Evolutionary conservation across 2,888 invertebrate genomes (phyloP).

Genomic region (Athrips mouffetella): DNA sequence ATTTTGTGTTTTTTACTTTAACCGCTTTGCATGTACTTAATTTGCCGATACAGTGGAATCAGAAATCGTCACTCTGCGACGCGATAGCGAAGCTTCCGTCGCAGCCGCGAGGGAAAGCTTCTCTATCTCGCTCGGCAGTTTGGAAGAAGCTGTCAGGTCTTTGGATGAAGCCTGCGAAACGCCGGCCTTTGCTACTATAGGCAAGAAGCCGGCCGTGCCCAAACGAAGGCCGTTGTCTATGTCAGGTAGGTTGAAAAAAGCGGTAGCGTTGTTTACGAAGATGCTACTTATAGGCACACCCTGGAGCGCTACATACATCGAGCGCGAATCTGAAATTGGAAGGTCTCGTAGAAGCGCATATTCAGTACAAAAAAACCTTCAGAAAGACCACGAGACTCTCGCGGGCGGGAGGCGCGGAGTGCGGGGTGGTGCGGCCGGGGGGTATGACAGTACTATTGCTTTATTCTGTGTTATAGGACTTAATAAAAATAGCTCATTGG

Average conservation of each 20-base stretch:
- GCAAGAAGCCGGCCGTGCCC: slow-evolving; percentile 71
- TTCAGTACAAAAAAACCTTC: too few species aligned
- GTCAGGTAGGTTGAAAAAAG: slow-evolving; percentile 66
- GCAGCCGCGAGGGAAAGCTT: slow-evolving; percentile 69
- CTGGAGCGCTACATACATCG: not conserved
- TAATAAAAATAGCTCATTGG: too few species aligned
- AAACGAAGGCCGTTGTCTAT: slow-evolving; percentile 80
- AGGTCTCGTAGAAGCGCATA: too few species aligned
- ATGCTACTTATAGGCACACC: too few species aligned
- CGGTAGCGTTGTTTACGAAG: too few species aligned
- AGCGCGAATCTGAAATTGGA: too few species aligned
- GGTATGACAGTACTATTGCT: too few species aligned
- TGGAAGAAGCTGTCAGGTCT: slow-evolving; percentile 67
- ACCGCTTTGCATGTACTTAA: slow-evolving; percentile 48
- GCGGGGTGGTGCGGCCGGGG: too few species aligned
- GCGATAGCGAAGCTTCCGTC: slow-evolving; percentile 71
- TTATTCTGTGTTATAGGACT: too few species aligned
- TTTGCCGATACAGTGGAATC: slow-evolving; percentile 47
- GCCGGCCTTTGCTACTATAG: slow-evolving; percentile 66
- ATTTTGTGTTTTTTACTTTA: slow-evolving; percentile 33
- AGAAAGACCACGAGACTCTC: too few species aligned
- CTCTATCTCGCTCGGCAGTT: slow-evolving; percentile 68
- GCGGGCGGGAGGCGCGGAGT: too few species aligned
- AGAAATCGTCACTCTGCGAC: slow-evolving; percentile 75
- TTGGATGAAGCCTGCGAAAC: slow-evolving; percentile 63